Base-by-base conservation (phyloP, 2,888 invertebrate species). In the Limnephilus marmoratus region DNA sequence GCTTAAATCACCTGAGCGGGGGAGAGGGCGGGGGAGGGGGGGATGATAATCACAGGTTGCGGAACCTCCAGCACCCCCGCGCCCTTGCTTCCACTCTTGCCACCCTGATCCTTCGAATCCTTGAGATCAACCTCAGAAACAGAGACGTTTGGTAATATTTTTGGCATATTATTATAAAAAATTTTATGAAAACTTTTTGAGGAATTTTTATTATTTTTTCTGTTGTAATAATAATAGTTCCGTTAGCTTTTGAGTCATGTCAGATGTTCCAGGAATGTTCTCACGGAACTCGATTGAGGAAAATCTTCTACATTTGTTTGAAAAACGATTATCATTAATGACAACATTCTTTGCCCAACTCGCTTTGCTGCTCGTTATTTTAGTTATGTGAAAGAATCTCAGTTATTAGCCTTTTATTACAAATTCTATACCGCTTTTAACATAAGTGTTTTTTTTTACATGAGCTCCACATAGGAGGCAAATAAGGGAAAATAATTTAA, bases 41-140 rank as follows among this genome's bases (percentile, higher is more conserved):
- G 92, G 93, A 92, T 92, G 93, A 91, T 93, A 93, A 93, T 93
- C 92, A 93, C 93, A 93, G 93, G 91, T 90, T 93, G 92, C 92
- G 85, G 31, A 82, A 81, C 91, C 92, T 91, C 87, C 24, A 91
- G 93, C 91, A 80, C 86, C 53, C 82, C 89, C 45, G 89, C 81
- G 80, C 41, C 85, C 80, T 83, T 81, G 90, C 68, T 24, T 4
- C 3, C 82, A 15, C 82, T 82, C 34, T 15, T 82, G 68, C 68
- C 24, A 29, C 5, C 41, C 86, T 86, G 82, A n/a, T 45, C 18
- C 86, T 45, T 45, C 41, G 68, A 68, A 24, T n/a, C 86, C n/a
- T 86, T 15, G 31, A 12, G 41, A 90, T 81, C 90, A 81, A 37
- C 15, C 31, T 37, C 81, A 45, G 81, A n/a, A 90, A 37, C 37